Conservation (phyloP, 2,797 vertebrate species). For the Thunnus albacares region DNA sequence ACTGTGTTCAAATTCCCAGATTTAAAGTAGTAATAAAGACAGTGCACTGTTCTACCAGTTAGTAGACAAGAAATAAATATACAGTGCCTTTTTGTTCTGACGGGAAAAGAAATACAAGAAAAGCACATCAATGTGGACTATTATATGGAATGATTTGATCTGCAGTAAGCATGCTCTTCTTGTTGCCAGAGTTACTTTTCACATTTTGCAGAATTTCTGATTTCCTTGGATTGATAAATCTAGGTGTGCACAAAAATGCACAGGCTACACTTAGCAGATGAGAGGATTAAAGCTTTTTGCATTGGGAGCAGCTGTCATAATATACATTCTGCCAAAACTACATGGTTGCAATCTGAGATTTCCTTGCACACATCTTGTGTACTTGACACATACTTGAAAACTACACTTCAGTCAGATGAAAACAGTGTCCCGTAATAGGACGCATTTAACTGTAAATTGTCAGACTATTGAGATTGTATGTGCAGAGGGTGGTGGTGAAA, state of each 20-base stretch:
- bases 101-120: background rate
- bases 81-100: background rate
- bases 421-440: background rate
- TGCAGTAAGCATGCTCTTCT: background rate
- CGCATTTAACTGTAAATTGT: background rate
- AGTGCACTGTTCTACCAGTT: background rate
- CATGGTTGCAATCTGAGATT: slow-evolving; percentile 3
- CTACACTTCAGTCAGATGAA: slow-evolving; percentile 11
- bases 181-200: background rate
- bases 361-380: background rate
- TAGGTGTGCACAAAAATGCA: background rate
- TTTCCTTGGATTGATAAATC: slow-evolving; percentile 1
- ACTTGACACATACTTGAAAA: slow-evolving; percentile 6
- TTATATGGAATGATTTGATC: background rate
- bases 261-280: slow-evolving; percentile 6
- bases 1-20: slow-evolving; percentile 21
- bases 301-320: background rate
- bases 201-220: background rate
- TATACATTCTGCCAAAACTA: background rate
- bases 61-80: slow-evolving; percentile 4
- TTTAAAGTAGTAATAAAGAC: background rate
- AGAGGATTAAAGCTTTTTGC: slow-evolving; percentile 11
- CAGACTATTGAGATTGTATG: background rate
- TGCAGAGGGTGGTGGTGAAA: background rate
- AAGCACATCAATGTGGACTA: background rate